Evolutionary conservation across 2,113 vertebrate genomes (phyloP).

Genomic region (Trogon surrucura): DNA sequence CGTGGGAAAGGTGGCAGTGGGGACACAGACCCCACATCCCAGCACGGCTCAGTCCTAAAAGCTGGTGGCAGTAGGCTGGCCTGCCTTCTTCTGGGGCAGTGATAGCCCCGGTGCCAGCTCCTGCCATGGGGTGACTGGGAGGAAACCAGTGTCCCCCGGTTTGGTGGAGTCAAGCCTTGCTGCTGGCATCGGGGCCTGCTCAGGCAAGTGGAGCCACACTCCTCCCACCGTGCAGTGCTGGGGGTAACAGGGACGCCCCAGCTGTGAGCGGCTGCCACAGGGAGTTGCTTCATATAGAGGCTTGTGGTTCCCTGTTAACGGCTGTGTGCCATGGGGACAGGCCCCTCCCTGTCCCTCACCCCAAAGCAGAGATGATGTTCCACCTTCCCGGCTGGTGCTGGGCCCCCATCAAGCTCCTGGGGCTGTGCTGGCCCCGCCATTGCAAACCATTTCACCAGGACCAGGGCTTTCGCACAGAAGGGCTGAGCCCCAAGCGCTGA

Average conservation of each 20-base stretch:
- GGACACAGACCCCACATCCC: not conserved
- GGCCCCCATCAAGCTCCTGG: not conserved
- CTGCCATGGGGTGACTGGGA: accelerated
- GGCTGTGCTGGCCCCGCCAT: not conserved
- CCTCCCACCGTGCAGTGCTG: accelerated
- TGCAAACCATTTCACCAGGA: not conserved
- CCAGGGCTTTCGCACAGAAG: accelerated
- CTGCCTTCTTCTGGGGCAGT: not conserved
- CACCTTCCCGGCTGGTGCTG: not conserved
- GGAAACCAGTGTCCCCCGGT: accelerated
- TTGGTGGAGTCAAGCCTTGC: not conserved
- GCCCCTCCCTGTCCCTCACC: not conserved
- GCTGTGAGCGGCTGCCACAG: not conserved
- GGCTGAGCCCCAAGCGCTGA: not conserved
- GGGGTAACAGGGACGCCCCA: accelerated
- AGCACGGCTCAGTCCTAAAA: accelerated
- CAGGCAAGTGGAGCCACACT: accelerated
- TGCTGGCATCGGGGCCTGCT: accelerated
- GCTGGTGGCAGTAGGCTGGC: not conserved
- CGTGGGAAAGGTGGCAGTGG: accelerated
- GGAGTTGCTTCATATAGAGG: not conserved
- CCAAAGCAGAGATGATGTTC: not conserved
- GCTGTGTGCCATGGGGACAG: not conserved
- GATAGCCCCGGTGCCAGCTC: not conserved
- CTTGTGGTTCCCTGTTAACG: not conserved